Percentiles rank a stretch among this genome's conserved stretches.
Evolutionary conservation across 2,113 vertebrate species (phyloP).

Genomic region (Lates calcarifer): DNA sequence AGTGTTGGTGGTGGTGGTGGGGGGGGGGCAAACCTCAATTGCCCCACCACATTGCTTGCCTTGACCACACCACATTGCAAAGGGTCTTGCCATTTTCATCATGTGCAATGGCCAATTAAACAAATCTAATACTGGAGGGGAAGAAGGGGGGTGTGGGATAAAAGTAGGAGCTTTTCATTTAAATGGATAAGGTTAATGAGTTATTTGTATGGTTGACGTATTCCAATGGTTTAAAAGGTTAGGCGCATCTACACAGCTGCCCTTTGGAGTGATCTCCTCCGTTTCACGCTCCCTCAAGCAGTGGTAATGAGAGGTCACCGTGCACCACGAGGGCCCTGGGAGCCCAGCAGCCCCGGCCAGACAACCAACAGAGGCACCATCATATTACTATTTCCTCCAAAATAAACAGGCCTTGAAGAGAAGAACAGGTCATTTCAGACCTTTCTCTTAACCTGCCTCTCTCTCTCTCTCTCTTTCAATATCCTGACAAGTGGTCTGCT

Average conservation of each 20-base stretch:
- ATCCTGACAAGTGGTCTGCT: constrained; percentile 78
- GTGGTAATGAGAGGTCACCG: constrained; percentile 85
- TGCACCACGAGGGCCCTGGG: constrained; percentile 65
- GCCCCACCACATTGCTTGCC: constrained; percentile 24
- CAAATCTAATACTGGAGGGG: constrained; percentile 73
- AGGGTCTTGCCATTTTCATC: constrained; percentile 78
- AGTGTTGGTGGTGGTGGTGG: constrained; percentile 41
- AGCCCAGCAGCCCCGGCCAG: constrained; percentile 52
- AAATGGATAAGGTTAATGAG: constrained; percentile 89
- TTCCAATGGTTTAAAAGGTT: constrained; percentile 85
- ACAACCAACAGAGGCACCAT: constrained; percentile 58
- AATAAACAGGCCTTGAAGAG: constrained; percentile 72
- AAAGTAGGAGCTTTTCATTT: constrained; percentile 81
- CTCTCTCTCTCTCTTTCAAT: constrained; percentile 67
- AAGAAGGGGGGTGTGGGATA: constrained; percentile 46
- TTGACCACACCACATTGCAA: constrained; percentile 59
- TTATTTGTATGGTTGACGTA: constrained; percentile 89
- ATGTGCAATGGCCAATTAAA: constrained; percentile 82
- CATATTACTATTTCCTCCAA: constrained; percentile 73
- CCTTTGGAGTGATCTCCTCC: constrained; percentile 83
- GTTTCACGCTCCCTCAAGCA: constrained; percentile 83
- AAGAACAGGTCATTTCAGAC: constrained; percentile 66
- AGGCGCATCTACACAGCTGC: constrained; percentile 82
- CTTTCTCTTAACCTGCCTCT: constrained; percentile 62
- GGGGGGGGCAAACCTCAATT: constrained; percentile 57